A percentile compares a stretch with the other conserved stretches of the same genome.
Conservation (phyloP, 2,888 invertebrate species). For the Orthosia gracilis region DNA sequence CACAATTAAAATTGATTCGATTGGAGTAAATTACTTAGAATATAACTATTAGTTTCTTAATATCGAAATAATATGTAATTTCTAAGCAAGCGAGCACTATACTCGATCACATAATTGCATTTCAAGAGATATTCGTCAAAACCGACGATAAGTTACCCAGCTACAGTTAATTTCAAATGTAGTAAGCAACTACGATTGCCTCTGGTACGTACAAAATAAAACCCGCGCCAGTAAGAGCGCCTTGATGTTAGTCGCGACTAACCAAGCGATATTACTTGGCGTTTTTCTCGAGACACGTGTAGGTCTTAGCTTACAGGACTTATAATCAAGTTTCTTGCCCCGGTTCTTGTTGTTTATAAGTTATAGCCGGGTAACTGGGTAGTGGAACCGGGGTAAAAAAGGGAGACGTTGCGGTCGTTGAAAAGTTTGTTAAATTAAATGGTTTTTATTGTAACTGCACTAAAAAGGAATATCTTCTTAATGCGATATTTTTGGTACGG, state of each 20-base stretch:
- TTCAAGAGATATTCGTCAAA: not conserved
- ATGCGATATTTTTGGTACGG: not conserved
- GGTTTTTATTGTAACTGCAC: not conserved
- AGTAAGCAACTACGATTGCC: not conserved
- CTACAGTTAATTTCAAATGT: not conserved
- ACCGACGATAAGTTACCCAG: no score
- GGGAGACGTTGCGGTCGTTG: not conserved
- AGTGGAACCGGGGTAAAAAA: constrained; percentile 8
- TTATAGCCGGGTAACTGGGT: constrained; percentile 4
- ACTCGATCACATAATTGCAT: not conserved
- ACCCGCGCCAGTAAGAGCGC: no score
- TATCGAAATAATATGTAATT: not conserved
- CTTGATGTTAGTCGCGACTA: not conserved
- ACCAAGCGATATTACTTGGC: constrained; percentile 25
- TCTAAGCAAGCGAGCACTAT: not conserved
- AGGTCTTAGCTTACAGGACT: constrained; percentile 44
- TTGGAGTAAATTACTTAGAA: no score
- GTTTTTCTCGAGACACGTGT: constrained; percentile 40
- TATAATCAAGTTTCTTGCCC: constrained; percentile 50
- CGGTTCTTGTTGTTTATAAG: constrained; percentile 27
- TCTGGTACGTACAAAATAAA: no score
- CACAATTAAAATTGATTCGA: no score
- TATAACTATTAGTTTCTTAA: no score
- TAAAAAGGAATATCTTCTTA: not conserved
- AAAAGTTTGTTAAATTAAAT: constrained; percentile 25